Conservation (phyloP, 2,888 invertebrate species). For the Protophormia terraenovae region DNA sequence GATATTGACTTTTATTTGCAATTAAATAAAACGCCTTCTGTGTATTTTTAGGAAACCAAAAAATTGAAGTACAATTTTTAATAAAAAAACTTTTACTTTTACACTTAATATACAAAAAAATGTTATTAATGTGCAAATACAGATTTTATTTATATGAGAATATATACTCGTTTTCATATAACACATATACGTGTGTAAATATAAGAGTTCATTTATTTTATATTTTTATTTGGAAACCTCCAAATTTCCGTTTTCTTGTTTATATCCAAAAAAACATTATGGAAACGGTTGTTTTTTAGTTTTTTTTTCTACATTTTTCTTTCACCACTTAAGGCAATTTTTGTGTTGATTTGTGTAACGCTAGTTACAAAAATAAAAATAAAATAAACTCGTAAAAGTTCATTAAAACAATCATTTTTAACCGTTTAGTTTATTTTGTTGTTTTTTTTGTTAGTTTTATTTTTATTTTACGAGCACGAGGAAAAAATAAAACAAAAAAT, state of each 20-base stretch:
- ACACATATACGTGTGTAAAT: no score
- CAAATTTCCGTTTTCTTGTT: neutral
- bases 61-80: neutral
- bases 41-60: neutral
- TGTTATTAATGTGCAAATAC: neutral
- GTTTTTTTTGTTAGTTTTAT: neutral
- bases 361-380: constrained; percentile 1
- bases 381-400: constrained; percentile 53
- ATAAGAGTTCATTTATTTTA: neutral
- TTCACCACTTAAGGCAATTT: constrained; percentile 15
- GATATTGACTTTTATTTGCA: constrained; percentile 55
- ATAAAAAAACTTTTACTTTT: constrained; percentile 46
- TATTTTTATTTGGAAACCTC: neutral
- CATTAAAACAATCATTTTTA: constrained; percentile 66
- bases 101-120: neutral
- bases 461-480: constrained; percentile 8
- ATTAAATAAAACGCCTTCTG: constrained; percentile 34
- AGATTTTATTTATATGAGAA: neutral
- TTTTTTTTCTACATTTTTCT: neutral
- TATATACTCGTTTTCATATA: neutral
- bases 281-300: neutral
- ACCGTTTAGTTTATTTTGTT: constrained; percentile 55
- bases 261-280: neutral
- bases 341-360: neutral
- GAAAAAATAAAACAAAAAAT: no score